Evolutionary conservation across 1,140 invertebrate species (phyloP), one percentile per base, ranked within the genome.

Genomic region (Drosophila ercepeae): DNA sequence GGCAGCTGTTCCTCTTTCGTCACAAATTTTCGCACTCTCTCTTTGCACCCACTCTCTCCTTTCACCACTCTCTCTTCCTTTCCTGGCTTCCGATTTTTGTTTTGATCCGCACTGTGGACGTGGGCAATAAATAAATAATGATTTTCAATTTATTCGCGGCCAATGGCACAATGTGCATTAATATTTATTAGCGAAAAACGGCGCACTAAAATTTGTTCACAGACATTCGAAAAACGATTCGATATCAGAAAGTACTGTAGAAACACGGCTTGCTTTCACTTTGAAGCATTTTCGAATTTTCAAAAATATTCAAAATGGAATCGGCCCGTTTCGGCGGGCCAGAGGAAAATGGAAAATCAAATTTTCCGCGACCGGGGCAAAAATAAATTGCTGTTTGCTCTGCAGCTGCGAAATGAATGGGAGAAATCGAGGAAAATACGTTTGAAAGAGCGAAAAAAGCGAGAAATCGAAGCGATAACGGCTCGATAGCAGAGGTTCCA

Each of bases 331-430:
- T 16, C 16, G 19, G 14, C 39, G 14, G 6, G 39, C 14, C 36
- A 4, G n/a, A 8, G 21, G 18, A 0, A 34, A 9, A 19, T 50
- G 18, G 11, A 63, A 65, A 64, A 50, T 11, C 42, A 13, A 32
- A 39, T 61, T 64, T 64, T 41, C 53, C 29, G 42, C 60, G 6
- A 49, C 29, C 60, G 32, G 18, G 16, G 1, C 18, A 19, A 23
- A 29, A 39, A 13, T 23, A 29, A 50, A 51, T 16, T 50, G 44
- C 32, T 19, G 61, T 41, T 39, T 52, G 45, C 32, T 50, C 71
- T 41, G 16, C 76, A 59, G 64, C 39, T 27, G 46, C 75, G 45
- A 75, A 78, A 70, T 55, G 41, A 82, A 82, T 64, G 55, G 57
- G 60, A 64, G 60, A 60, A 70, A 57, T 52, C 49, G 46, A 42